Evolutionary conservation across 2,797 vertebrate genomes (phyloP).

Genomic region (Liparis tanakae): DNA sequence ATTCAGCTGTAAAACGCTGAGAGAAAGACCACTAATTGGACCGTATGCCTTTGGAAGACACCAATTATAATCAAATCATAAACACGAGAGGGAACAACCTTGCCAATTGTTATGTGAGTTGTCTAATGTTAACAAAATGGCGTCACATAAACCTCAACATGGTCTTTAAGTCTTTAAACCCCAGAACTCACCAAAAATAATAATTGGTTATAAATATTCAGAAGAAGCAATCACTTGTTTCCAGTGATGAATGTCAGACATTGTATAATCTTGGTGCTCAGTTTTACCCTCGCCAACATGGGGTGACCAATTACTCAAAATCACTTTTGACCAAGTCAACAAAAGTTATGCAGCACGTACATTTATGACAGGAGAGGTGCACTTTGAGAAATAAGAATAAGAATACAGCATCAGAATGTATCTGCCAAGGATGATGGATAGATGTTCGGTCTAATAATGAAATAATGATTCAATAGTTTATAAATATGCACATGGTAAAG

Average conservation of each 20-base stretch:
- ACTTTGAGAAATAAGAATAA: not conserved
- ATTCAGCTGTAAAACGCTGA: not conserved
- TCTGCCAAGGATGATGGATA: not conserved
- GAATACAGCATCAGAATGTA: not conserved
- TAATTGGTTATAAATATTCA: constrained; percentile 62
- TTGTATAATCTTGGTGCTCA: not conserved
- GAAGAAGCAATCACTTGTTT: constrained; percentile 20
- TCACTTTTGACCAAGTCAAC: constrained; percentile 13
- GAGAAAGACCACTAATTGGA: constrained; percentile 31
- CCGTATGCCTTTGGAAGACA: not conserved
- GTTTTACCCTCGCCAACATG: not conserved
- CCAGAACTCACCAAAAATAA: constrained; percentile 17
- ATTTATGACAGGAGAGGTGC: not conserved
- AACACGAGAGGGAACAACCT: not conserved
- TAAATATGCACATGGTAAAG: not conserved
- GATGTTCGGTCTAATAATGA: not conserved
- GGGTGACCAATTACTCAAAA: constrained; percentile 40
- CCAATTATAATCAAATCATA: constrained; percentile 10
- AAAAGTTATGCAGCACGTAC: constrained; percentile 24
- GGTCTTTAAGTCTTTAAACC: not conserved
- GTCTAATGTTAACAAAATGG: not conserved
- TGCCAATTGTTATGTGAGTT: not conserved
- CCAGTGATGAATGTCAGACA: constrained; percentile 26
- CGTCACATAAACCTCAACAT: constrained; percentile 1
- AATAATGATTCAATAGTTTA: not conserved